Base-by-base conservation (phyloP, 2,797 vertebrate species). In the Sphaeramia orbicularis region DNA sequence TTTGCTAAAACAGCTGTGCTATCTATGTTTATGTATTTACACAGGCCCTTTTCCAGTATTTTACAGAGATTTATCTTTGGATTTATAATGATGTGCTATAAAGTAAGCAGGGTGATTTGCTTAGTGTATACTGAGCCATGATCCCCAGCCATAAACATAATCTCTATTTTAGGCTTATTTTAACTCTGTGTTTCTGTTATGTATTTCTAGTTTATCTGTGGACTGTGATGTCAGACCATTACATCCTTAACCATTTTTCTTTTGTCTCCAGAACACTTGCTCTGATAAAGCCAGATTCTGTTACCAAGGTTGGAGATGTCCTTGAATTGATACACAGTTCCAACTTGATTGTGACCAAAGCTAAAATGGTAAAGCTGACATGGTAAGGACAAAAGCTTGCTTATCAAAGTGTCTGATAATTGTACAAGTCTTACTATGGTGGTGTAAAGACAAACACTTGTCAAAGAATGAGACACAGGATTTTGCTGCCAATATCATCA, bases 301-400 rank as follows among this genome's bases (percentile, higher is more conserved):
- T 95, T 27, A 73, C 72, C 52, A 96, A 95, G 90, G 86, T 95
- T 7, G 97, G 97, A 61, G 95, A 97, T 74, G 87, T 98, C 76
- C 91, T 99, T 75, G 95, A 98, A 86, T 80, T 91, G 36, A 94
- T 98, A 75, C 90, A 94, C 86, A 93, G 94, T 74, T 89, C 93
- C 50, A 95, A 95, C 61, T 91, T 99, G 89, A 95, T 95, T 54
- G 94, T 99, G 91, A 98, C 96, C 65, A 99, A 97, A 93, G 96
- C 96, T 65, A 98, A 96, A 93, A 99, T 98, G 97, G 94, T 95
- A 68, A 86, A 75, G 36, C 91, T 99, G 44, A 95, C 95, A 65
- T 94, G 96, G 98, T 99, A 94, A 95, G 83, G 49, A 56, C 58
- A 58, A 30, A 47, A 44, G 38, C 10, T 53, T 49, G 7, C 19